Base-by-base conservation (phyloP, 2,888 invertebrate species). In the Eupithecia exiguata region DNA sequence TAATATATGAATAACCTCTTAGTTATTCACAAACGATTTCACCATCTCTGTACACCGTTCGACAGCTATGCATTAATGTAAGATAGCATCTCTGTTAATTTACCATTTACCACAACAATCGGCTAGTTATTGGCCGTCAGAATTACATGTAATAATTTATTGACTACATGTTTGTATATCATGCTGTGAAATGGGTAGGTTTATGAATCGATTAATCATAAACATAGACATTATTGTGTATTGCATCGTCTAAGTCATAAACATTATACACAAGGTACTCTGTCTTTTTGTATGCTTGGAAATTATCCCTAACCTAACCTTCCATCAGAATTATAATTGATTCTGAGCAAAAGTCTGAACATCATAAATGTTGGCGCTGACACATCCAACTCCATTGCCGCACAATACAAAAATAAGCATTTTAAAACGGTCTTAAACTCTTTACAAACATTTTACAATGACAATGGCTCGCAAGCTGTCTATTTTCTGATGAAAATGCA, bases 91-190 rank as follows among this genome's bases (percentile, higher is more conserved):
- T 65, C 35, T 74, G 77, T 72, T 75, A 77, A 77, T 76, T 76
- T 73, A 62, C 63, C 69, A 73, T 79, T 77, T 69, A 68, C 73
- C 53, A 69, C n/a, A 74, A 79, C 78, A 78, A 78, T 79, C 71
- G 71, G 71, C 68, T 78, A 77, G 78, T 85, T 80, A 76, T n/a
- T 81, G 77, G 78, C 75, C 72, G 76, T 77, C 77, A 72, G 77
- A 74, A 79, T 80, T 81, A 81, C 80, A 80, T 77, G 80, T 80
- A 77, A 83, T 86, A 81, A 80, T 84, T 84, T 78, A 82, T 80
- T 77, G 77, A 75, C 75, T 79, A 80, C 80, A 81, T 72, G 75
- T 85, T 85, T 83, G 75, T n/a, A n/a, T n/a, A n/a, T n/a, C n/a
- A n/a, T n/a, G 65, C 81, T 83, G 84, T 79, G 79, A 78, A 76